Conservation (phyloP, 1,140 invertebrate genomes). For the Aphelenchoides fujianensis region DNA sequence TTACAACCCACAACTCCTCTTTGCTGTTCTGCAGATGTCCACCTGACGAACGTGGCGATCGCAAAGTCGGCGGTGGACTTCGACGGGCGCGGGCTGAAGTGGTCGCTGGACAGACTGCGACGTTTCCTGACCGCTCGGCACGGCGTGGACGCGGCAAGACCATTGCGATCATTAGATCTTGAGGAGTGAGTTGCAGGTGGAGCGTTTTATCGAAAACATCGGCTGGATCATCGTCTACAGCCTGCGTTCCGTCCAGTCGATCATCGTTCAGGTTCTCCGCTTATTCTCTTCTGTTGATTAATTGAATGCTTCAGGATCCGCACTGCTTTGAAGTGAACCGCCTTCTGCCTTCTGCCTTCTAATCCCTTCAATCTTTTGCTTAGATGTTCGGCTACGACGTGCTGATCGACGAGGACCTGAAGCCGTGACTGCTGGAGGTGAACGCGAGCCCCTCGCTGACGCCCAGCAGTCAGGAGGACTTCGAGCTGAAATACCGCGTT, state of each 20-base stretch:
- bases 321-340: conserved; percentile 67
- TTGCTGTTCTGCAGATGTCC: too few relatives aligned
- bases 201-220: conserved; percentile 63
- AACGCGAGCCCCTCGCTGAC: conserved; percentile 67
- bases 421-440: conserved; percentile 62
- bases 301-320: conserved; percentile 66
- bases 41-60: conserved; percentile 67
- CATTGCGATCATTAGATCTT: too few relatives aligned
- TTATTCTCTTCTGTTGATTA: neutral
- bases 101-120: conserved; percentile 64
- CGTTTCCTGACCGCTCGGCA: conserved; percentile 64
- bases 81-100: conserved; percentile 67
- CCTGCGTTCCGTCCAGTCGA: conserved; percentile 61
- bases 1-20: too few relatives aligned
- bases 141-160: conserved; percentile 62
- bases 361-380: too few relatives aligned
- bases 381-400: conserved; percentile 67
- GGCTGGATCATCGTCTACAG: conserved; percentile 66
- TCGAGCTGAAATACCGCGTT: conserved; percentile 65
- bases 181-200: too few relatives aligned
- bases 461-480: conserved; percentile 66
- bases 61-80: conserved; percentile 67
- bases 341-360: too few relatives aligned
- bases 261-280: conserved; percentile 64
- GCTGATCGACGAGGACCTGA: conserved; percentile 64